Evolutionary conservation across 2,888 invertebrate species (phyloP).

Genomic region (Salticus scenicus): DNA sequence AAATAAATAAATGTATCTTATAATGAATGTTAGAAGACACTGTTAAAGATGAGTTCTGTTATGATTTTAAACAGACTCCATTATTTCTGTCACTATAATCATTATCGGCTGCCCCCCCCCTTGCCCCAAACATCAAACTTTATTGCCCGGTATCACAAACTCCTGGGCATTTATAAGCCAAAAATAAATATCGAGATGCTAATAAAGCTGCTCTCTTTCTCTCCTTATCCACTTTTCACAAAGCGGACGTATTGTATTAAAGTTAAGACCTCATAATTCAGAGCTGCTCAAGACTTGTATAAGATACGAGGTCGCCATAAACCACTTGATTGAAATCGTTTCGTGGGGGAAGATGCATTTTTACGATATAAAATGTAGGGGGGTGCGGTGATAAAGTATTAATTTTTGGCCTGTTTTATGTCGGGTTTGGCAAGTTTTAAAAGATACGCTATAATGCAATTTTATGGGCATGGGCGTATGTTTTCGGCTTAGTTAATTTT

Average conservation of each 20-base stretch:
- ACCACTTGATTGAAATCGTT: background rate
- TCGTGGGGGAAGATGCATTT: background rate
- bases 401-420: slow-evolving; percentile 14
- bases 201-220: background rate
- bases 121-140: slow-evolving; percentile 38
- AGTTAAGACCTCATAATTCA: background rate
- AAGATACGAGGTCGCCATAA: background rate
- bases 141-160: slow-evolving; percentile 54
- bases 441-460: background rate
- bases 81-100: no score
- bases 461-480: slow-evolving; percentile 9
- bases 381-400: background rate
- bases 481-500: background rate
- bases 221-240: background rate
- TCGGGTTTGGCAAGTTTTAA: slow-evolving; percentile 29
- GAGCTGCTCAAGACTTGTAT: background rate
- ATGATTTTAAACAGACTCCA: no score
- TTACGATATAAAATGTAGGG: background rate
- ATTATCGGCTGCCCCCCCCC: no score
- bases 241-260: slow-evolving; percentile 6
- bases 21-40: no score
- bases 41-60: no score
- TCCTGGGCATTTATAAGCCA: slow-evolving; percentile 40
- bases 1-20: no score
- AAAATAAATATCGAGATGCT: slow-evolving; percentile 43